A percentile compares a stretch with the other conserved stretches of the same genome.
These are phyloP conservation scores for Plecotus auritus DNA, from an alignment of 2,113 vertebrate species.

Conservation along the genomic window DNA sequence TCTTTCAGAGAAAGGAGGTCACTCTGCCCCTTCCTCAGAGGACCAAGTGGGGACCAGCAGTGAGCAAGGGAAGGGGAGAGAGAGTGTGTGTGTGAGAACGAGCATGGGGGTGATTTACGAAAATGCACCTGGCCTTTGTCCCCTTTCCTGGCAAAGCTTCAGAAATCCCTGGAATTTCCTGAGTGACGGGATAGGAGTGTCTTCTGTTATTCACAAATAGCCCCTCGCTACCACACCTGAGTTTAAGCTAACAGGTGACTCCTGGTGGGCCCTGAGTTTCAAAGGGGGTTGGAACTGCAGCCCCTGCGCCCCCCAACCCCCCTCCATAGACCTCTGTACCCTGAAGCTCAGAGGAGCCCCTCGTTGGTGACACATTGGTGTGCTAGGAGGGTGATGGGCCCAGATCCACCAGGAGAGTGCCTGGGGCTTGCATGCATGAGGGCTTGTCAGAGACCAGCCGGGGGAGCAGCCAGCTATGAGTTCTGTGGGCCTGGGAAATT, in stretches of 20 bases:
- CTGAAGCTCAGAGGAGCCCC: background rate
- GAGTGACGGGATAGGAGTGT: background rate
- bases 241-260: background rate
- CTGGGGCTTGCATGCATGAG: too few species aligned
- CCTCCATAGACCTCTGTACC: too few species aligned
- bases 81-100: background rate
- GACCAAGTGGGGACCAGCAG: background rate
- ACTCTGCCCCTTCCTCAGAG: background rate
- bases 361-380: background rate
- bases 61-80: background rate
- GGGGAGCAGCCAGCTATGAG: background rate
- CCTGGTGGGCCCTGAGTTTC: background rate
- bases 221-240: background rate
- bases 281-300: background rate
- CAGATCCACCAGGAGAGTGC: background rate
- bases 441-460: too few species aligned
- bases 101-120: background rate
- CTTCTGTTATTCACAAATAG: background rate
- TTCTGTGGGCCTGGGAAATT: background rate
- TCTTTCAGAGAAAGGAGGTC: background rate
- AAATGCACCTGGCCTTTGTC: background rate
- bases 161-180: background rate
- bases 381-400: background rate
- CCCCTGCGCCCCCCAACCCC: accelerated
- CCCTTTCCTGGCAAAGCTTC: background rate